Evolutionary conservation across 2,113 vertebrate species (phyloP).

Genomic region (Tragulus kanchil): DNA sequence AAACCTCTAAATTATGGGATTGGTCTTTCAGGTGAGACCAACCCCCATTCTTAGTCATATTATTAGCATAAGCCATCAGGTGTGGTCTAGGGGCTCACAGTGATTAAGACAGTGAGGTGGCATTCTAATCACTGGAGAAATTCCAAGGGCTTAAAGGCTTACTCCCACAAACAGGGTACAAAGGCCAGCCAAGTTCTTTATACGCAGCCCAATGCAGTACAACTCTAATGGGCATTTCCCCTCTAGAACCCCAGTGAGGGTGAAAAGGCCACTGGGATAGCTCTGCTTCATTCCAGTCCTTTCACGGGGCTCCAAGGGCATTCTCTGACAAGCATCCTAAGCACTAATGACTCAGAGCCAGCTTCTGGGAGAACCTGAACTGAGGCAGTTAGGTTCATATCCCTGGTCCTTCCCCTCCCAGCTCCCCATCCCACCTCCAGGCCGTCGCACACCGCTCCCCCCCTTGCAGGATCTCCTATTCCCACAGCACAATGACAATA

Average conservation of each 20-base stretch:
- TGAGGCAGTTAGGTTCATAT: too few species aligned
- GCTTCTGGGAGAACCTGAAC: not conserved
- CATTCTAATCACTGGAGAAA: not conserved
- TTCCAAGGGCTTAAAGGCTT: not conserved
- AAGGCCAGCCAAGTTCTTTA: not conserved
- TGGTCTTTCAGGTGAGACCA: not conserved
- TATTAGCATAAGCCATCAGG: not conserved
- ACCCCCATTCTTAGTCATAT: not conserved
- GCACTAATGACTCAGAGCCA: not conserved
- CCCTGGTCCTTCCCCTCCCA: too few species aligned
- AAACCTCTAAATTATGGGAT: not conserved
- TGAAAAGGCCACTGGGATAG: not conserved
- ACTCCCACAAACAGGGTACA: not conserved
- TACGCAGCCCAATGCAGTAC: not conserved
- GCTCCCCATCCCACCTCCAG: too few species aligned
- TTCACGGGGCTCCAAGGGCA: not conserved
- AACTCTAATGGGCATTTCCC: not conserved
- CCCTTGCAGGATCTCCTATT: too few species aligned
- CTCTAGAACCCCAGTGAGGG: too few species aligned
- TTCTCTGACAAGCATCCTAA: not conserved
- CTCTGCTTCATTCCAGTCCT: not conserved
- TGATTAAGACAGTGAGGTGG: not conserved
- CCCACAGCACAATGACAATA: too few species aligned
- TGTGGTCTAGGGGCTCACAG: not conserved
- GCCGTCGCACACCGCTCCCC: too few species aligned